A percentile compares a stretch with the other conserved stretches of the same genome.
Evolutionary conservation across 1,140 invertebrate species (phyloP).

Genomic region (Coelopa frigida): DNA sequence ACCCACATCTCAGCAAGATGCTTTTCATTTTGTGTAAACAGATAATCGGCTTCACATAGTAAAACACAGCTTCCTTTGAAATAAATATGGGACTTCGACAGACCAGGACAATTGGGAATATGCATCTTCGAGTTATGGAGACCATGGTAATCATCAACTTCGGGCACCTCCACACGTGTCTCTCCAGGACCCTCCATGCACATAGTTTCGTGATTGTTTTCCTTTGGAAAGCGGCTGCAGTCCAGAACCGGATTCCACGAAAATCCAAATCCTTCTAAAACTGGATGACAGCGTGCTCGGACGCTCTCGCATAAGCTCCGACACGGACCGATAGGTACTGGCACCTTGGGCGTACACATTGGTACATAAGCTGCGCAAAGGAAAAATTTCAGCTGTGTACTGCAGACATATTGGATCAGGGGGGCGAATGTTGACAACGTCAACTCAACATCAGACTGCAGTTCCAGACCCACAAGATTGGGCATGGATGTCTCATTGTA

Average conservation of each 20-base stretch:
- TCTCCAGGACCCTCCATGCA: constrained; percentile 83
- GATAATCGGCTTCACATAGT: constrained; percentile 65
- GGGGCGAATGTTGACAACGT: constrained; percentile 82
- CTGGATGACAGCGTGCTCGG: constrained; percentile 72
- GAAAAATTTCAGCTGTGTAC: constrained; percentile 81
- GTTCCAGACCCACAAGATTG: constrained; percentile 79
- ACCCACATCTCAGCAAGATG: constrained; percentile 64
- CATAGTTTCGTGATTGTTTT: constrained; percentile 87
- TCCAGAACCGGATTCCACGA: constrained; percentile 85
- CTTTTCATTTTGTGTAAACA: constrained; percentile 70
- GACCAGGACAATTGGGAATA: constrained; percentile 36
- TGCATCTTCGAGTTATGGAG: too few relatives aligned
- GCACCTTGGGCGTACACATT: constrained; percentile 94
- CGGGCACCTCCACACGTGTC: too few relatives aligned
- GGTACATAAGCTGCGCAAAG: constrained; percentile 90
- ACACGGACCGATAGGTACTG: constrained; percentile 90
- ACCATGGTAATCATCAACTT: too few relatives aligned
- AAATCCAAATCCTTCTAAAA: constrained; percentile 83
- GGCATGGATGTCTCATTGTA: constrained; percentile 91
- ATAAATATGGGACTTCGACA: constrained; percentile 51
- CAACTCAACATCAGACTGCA: constrained; percentile 77
- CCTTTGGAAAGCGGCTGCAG: constrained; percentile 79
- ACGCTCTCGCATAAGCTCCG: constrained; percentile 82
- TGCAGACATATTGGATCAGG: constrained; percentile 89
- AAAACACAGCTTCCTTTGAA: constrained; percentile 72